Percentiles rank a stretch among this genome's conserved stretches.
Evolutionary conservation across 1,140 invertebrate genomes (phyloP).

Genomic region (Neodiprion pinetum): DNA sequence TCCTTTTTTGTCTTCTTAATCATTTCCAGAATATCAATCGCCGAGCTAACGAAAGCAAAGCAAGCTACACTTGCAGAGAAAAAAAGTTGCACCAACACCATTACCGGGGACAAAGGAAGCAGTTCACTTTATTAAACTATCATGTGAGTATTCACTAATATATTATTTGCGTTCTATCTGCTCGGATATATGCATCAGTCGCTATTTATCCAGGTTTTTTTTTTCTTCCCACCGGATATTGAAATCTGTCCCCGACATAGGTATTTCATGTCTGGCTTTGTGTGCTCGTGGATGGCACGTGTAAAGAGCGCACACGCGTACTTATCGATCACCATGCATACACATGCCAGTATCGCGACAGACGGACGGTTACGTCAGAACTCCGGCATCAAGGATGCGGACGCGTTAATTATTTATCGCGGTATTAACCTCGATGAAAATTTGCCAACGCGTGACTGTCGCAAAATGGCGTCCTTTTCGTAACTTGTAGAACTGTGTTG

Average conservation of each 20-base stretch:
- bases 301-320: conserved; percentile 9
- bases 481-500: background rate
- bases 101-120: conserved; percentile 36
- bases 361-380: background rate
- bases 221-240: background rate
- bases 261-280: background rate
- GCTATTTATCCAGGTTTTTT: background rate
- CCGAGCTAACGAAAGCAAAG: conserved; percentile 30
- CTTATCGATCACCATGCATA: conserved; percentile 1
- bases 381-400: background rate
- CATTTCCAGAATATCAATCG: conserved; percentile 39
- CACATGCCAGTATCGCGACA: background rate
- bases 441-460: background rate
- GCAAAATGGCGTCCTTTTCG: background rate
- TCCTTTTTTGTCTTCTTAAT: background rate
- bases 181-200: background rate
- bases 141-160: conserved; percentile 43
- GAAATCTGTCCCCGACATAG: background rate
- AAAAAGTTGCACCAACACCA: conserved; percentile 18
- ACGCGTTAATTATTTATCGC: background rate
- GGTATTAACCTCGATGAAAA: background rate
- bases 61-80: conserved; percentile 17
- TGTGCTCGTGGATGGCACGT: background rate
- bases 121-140: conserved; percentile 26
- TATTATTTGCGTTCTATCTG: background rate